Percentiles rank a stretch among this genome's conserved stretches.
Evolutionary conservation across 1,140 invertebrate species (phyloP).

Genomic region (Antheraea pernyi): DNA sequence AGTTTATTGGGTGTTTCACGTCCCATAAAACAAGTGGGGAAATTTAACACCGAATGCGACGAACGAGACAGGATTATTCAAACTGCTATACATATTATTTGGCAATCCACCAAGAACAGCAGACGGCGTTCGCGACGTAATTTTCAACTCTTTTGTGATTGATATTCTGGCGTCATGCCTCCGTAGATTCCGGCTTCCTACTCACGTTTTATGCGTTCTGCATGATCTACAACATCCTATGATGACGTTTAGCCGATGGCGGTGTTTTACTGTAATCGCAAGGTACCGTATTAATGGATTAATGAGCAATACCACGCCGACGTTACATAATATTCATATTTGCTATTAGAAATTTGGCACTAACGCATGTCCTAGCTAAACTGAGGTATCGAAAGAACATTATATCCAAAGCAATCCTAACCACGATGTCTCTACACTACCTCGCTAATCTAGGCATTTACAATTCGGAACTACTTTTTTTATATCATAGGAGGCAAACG

Average conservation of each 20-base stretch:
- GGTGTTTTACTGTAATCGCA: not conserved
- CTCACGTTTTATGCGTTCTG: not conserved
- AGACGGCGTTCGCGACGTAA: not conserved
- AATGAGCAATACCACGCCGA: not conserved
- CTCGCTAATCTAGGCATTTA: too few species aligned
- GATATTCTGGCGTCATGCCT: not conserved
- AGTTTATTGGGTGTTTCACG: not conserved
- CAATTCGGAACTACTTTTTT: too few species aligned
- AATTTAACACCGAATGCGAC: conserved; percentile 7
- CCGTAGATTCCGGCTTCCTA: not conserved
- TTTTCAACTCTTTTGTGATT: conserved; percentile 3
- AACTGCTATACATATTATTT: conserved; percentile 2
- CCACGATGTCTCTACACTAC: too few species aligned
- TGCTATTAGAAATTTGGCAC: too few species aligned
- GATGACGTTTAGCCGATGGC: not conserved
- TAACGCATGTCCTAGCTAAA: too few species aligned
- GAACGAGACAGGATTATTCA: conserved; percentile 6
- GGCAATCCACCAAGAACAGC: conserved; percentile 12
- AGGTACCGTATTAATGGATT: not conserved
- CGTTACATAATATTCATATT: too few species aligned
- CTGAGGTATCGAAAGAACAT: too few species aligned
- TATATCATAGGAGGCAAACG: too few species aligned
- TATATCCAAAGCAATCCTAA: too few species aligned
- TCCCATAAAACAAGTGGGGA: conserved; percentile 6
- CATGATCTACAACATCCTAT: not conserved